Evolutionary conservation across 2,797 vertebrate species (phyloP), one percentile per base, ranked within the genome.

Genomic region (Myotis pilosus): DNA sequence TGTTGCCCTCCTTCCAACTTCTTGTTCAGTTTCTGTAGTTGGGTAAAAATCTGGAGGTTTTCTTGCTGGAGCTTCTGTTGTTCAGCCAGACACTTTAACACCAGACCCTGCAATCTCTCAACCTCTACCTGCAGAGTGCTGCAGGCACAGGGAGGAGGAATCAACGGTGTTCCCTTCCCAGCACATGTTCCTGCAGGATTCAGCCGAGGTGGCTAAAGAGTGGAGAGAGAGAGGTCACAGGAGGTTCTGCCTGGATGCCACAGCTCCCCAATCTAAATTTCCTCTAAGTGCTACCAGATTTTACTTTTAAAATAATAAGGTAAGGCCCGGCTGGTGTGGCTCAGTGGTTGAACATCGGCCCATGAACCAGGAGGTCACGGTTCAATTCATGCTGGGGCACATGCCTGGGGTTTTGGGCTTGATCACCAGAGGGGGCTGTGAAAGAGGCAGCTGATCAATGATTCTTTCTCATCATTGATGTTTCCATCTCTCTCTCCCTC

Each of bases 1-100:
- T 99, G 98, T 91, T 98, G 97, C 53, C 98, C 96, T 86, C 98
- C 98, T 57, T 97, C 97, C 8, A 98, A 98, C 33, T 97, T 98
- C 62, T 95, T 98, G 89, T 96, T 98, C 69, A 98, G 97, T 87
- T 28, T 96, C 92, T 98, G 98, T 96, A 99, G 98, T 0, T 98
- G 98, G 44, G 96, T 96, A 82, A 94, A 97, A 87, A 98, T 97
- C 88, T 93, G 96, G 90, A 97, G 0, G 9, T 98, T 98, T 97
- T 98, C 98, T 30, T 98, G 97, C 66, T 98, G 97, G 74, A 98
- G 96, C 85, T 97, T 97, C 97, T 98, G 98, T 92, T 98, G 98
- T 86, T 98, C 98, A 72, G 98, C 97, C 97, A 98, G 95, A 97
- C 98, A 99, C 91, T 98, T 97, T 25, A 98, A 96, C 94, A 99